Base-by-base conservation (phyloP, 2,888 invertebrate species). In the Pogonocherus hispidulus region DNA sequence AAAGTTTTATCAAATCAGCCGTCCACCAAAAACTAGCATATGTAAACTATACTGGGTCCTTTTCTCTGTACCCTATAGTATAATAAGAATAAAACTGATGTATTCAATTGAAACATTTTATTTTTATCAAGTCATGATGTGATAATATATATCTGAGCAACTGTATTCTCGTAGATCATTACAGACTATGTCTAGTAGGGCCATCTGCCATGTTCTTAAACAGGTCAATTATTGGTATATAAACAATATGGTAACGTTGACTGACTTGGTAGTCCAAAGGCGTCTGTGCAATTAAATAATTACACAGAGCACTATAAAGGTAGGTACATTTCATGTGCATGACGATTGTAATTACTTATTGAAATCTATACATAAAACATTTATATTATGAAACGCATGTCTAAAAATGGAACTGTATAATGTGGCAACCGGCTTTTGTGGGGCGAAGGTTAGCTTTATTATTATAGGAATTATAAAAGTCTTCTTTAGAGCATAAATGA, bases 351-450 rank as follows among this genome's bases (percentile, higher is more conserved):
- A 60, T 49, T 60, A 60, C 16, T 32, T 18, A 62, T 51, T 51
- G 14, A 51, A 51, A 37, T 62, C 49, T 49, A 49, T 23, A 62
- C 22, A 47, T 46, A 47, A 59, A 14, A 37, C 37, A 37, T 59
- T 60, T 35, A 60, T 14, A 35, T 51, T 49, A 62, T 62, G 51
- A 51, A 51, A 62, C 62, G 51, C 16, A 51, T 49, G 16, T 3
- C 59, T 49, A 47, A 47, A 59, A 59, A 59, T 49, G 59, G 59
- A 47, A 59, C 18, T 59, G 59, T 47, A 59, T 16, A 47, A 16
- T 32, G 46, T 47, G 20, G 20, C 59, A 47, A 49, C 19, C 22
- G 9, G 46, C 47, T 22, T 20, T 47, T 59, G 49, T 27, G 3
- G 19, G 32, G 19, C 35, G 49, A 49, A 49, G 60, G 35, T 49